phyloP scores from a whole-genome alignment of 2,797 vertebrate species.

The Muraenolepis orangiensis region DNA sequence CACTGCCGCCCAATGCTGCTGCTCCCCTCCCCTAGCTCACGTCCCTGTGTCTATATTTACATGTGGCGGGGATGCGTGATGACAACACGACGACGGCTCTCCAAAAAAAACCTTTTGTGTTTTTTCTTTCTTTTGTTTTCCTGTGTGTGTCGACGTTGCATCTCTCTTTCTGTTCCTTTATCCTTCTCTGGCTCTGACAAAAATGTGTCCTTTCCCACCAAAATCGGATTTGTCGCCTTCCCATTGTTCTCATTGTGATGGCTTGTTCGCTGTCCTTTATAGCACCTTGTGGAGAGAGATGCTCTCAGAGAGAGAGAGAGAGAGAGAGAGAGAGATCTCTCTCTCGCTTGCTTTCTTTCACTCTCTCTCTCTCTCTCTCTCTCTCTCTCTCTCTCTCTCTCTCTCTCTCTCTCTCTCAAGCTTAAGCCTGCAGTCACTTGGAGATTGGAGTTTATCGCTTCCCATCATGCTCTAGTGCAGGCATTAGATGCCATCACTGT shows the following conservation, averaged over 20 bases:
- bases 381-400: neutral
- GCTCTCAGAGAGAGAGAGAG: no score
- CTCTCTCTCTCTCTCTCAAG: neutral
- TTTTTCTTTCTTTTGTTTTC: neutral
- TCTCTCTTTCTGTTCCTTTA: neutral
- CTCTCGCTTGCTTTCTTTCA: neutral
- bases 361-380: neutral
- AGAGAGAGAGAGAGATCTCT: no score
- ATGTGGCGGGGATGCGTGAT: neutral
- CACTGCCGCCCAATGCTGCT: no score
- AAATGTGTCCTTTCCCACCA: neutral
- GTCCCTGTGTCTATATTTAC: neutral
- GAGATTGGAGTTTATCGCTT: slow-evolving; percentile 20
- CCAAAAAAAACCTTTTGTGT: neutral
- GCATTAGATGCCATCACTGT: slow-evolving; percentile 33
- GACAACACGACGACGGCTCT: neutral
- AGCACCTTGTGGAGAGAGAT: neutral
- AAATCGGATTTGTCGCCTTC: neutral
- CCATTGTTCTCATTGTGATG: neutral
- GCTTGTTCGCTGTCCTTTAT: neutral
- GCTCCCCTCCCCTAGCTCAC: neutral
- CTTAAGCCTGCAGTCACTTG: slow-evolving; percentile 23
- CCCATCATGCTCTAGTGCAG: slow-evolving; percentile 21
- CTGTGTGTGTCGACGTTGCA: neutral
- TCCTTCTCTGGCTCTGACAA: neutral